Conservation (phyloP, 2,888 invertebrate species). For the Cyclophora albipunctata region DNA sequence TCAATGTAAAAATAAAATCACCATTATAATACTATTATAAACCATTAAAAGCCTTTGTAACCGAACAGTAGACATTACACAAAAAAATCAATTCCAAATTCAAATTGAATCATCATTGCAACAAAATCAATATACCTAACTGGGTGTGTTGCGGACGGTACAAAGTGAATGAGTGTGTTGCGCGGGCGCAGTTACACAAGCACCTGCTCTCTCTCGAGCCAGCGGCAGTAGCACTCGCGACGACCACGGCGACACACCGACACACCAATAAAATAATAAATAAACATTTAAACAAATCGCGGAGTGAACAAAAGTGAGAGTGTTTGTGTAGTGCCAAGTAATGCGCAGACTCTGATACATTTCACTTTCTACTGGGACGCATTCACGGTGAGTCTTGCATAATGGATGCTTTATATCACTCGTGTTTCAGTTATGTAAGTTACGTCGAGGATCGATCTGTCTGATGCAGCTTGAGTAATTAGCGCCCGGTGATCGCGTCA, state of each 20-base stretch:
- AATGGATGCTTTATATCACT: slow-evolving; percentile 23
- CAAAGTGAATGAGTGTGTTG: neutral
- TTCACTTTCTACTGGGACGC: slow-evolving; percentile 69
- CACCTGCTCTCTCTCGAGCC: slow-evolving; percentile 24
- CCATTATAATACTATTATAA: neutral
- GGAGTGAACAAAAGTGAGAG: slow-evolving; percentile 44
- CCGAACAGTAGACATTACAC: too few relatives aligned
- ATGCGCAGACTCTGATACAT: slow-evolving; percentile 51
- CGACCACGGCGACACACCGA: slow-evolving; percentile 27
- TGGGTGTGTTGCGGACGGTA: neutral
- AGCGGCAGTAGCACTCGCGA: slow-evolving; percentile 44
- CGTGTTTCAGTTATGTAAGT: slow-evolving; percentile 1
- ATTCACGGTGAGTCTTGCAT: slow-evolving; percentile 51
- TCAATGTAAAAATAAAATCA: too few relatives aligned
- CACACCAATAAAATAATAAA: slow-evolving; percentile 23
- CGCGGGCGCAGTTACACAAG: slow-evolving; percentile 25
- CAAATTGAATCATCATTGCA: too few relatives aligned
- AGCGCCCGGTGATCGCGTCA: too few relatives aligned
- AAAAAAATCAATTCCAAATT: too few relatives aligned
- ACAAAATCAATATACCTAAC: too few relatives aligned
- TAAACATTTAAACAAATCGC: slow-evolving; percentile 27
- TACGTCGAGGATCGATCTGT: too few relatives aligned
- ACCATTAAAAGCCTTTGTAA: neutral
- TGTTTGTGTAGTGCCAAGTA: slow-evolving; percentile 29
- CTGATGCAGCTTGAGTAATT: too few relatives aligned